Evolutionary conservation across 2,797 vertebrate species (phyloP), one percentile per base, ranked within the genome.

Genomic region (Clamator glandarius): DNA sequence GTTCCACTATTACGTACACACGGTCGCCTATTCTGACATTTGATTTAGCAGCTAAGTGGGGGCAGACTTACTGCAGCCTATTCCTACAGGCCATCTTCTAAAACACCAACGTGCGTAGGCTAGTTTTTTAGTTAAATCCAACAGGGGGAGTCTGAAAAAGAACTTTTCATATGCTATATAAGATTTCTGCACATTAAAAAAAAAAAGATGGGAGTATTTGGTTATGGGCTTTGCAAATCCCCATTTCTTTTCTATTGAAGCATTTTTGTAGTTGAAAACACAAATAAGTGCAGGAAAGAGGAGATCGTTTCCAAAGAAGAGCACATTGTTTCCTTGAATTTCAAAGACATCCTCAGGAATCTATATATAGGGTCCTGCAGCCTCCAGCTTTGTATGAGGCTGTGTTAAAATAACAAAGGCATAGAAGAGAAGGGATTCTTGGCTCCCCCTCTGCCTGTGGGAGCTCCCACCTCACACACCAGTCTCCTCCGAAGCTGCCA

Each of bases 371-470:
- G 91, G 23, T 24, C 15, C 86, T 57, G 62, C 29, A 88, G 46
- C 73, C 67, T 85, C 92, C 9, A 86, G 75, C 59, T 95, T 96
- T 93, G 54, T 87, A 50, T 18, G n/a, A n/a, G 18, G 73, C 41
- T 62, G 50, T 80, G 84, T 89, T 88, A 81, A 93, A 96, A 92
- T 52, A 92, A 95, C 76, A 92, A 88, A 88, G 50, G 20, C 59
- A 85, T 54, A 39, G 87, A 81, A 91, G 63, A 76, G 77, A 93
- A 96, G 86, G 92, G 89, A 84, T 79, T 95, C 73, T 79, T 93
- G 70, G 87, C 91, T 84, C 92, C 52, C 66, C 76, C 87, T 83
- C 82, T 85, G 79, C 92, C 77, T 92, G 68, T 82, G 94, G 80
- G 92, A 97, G 91, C 48, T 19, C 68, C 62, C 48, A 44, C 26